phyloP scores from a whole-genome alignment of 2,113 vertebrate genomes.

The Corythornis cristatus region DNA sequence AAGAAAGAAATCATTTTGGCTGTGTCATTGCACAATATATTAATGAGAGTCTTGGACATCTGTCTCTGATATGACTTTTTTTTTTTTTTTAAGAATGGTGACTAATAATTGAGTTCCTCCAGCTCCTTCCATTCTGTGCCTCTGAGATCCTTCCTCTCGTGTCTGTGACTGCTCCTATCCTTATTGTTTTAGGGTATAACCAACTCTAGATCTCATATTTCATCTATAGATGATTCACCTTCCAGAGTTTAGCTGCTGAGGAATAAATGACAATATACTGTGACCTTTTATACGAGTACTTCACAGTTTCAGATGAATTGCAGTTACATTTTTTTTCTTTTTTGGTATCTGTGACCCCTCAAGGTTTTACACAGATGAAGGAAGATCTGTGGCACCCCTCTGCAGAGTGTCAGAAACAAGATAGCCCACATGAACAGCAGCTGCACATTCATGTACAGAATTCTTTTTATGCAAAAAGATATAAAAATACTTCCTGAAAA shows the following conservation, averaged over 20 bases:
- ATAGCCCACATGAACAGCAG: not conserved
- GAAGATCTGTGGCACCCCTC: not conserved
- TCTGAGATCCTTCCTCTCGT: not conserved
- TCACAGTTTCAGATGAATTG: not conserved
- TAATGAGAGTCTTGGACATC: slow-evolving; percentile 2
- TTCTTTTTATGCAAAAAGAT: not conserved
- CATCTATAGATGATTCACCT: slow-evolving; percentile 8
- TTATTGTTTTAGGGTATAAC: not conserved
- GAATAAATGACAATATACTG: not conserved
- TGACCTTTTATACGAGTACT: slow-evolving; percentile 37
- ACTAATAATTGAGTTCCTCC: slow-evolving; percentile 13
- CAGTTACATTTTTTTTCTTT: slow-evolving; percentile 28
- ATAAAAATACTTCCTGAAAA: not conserved
- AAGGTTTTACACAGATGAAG: not conserved
- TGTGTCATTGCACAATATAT: not conserved
- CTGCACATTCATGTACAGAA: not conserved
- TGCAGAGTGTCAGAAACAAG: not conserved
- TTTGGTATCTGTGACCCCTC: not conserved
- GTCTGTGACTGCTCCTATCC: not conserved
- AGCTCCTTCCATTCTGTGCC: not conserved
- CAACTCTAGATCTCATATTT: not conserved
- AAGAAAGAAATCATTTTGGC: not conserved
- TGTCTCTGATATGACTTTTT: not conserved
- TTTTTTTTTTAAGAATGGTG: not conserved
- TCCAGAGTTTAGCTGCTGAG: not conserved